phyloP scores from a whole-genome alignment of 1,140 invertebrate genomes.

The Ostrea denselamellosa region DNA sequence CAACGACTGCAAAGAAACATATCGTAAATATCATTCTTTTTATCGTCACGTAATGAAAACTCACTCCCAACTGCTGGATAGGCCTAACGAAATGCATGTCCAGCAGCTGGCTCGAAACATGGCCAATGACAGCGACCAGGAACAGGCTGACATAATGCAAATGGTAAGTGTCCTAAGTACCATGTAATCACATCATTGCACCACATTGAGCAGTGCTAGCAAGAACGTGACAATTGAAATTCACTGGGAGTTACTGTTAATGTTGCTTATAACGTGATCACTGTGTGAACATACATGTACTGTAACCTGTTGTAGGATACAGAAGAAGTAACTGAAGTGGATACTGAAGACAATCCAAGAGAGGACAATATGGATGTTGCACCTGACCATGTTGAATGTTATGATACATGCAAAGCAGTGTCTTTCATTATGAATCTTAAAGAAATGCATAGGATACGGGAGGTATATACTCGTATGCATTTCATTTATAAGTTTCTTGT shows the following conservation, averaged over 20 bases:
- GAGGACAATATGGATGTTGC: neutral
- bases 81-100: neutral
- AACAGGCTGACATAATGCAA: neutral
- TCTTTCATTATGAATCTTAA: neutral
- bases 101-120: neutral
- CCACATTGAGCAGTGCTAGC: no score
- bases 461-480: neutral
- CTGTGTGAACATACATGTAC: no score
- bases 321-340: neutral
- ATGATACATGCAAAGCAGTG: neutral
- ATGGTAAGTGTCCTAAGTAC: neutral
- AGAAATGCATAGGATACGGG: neutral
- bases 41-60: neutral
- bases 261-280: no score
- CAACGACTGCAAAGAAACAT: neutral
- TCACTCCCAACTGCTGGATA: neutral
- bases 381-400: neutral
- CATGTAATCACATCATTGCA: no score
- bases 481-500: neutral
- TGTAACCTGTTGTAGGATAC: no score
- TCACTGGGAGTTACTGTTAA: no score
- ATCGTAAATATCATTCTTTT: neutral
- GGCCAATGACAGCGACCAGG: neutral
- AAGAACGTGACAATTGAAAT: no score
- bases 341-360: slow-evolving; percentile 1